These are phyloP conservation scores for Thecophora atra DNA, from an alignment of 2,888 invertebrate species.

Conservation along the genomic window DNA sequence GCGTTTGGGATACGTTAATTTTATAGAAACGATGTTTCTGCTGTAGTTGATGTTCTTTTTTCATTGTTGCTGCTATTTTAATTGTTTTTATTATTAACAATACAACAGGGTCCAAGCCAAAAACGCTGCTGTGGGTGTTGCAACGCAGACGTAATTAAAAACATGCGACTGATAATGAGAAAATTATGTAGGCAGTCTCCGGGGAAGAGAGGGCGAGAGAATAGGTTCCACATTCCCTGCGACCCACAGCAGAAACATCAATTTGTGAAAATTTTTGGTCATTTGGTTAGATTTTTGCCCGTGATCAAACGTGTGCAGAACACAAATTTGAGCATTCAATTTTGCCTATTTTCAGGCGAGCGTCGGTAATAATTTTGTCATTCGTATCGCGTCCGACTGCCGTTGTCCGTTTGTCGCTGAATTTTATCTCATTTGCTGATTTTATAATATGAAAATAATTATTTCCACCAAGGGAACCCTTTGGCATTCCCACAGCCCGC, in stretches of 20 bases:
- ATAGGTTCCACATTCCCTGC: too few species aligned
- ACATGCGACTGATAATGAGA: background rate
- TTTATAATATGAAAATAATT: constrained; percentile 33
- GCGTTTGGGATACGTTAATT: background rate
- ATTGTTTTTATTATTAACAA: background rate
- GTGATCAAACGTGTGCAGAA: too few species aligned
- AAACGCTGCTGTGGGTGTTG: constrained; percentile 3
- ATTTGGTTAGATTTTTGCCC: too few species aligned
- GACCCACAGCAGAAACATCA: too few species aligned
- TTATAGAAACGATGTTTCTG: background rate
- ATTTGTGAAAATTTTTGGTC: too few species aligned
- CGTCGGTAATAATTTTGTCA: constrained; percentile 11
- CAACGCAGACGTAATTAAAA: constrained; percentile 14
- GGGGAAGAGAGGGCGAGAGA: too few species aligned
- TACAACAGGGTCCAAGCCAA: background rate
- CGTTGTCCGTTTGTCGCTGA: background rate
- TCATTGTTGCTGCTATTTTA: background rate
- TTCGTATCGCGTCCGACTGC: background rate
- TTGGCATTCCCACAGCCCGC: background rate
- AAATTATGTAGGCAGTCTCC: background rate
- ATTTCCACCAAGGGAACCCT: background rate
- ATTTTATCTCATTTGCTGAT: constrained; percentile 25
- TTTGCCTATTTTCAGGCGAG: constrained; percentile 21
- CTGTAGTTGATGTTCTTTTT: background rate
- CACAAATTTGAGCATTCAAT: background rate